Evolutionary conservation across 2,888 invertebrate species (phyloP).

Genomic region (Tenthredo distinguenda): DNA sequence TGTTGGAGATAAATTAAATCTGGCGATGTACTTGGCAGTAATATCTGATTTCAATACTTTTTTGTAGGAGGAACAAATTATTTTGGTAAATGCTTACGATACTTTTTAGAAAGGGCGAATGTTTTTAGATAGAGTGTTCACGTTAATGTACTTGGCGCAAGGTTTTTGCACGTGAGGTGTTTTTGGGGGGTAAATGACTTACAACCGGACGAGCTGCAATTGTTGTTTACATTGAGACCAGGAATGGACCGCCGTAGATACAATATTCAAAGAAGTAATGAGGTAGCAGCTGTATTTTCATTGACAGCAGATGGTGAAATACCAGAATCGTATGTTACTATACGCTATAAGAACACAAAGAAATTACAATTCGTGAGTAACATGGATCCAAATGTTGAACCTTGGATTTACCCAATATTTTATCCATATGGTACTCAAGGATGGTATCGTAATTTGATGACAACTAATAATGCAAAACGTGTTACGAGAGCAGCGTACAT

Average conservation of each 20-base stretch:
- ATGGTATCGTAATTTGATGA: too few species aligned
- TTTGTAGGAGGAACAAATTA: too few species aligned
- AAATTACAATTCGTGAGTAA: conserved; percentile 55
- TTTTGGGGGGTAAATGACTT: too few species aligned
- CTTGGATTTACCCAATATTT: conserved; percentile 61
- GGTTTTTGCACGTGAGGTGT: too few species aligned
- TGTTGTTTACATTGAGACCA: conserved; percentile 58
- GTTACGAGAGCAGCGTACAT: conserved; percentile 39
- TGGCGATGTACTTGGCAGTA: too few species aligned
- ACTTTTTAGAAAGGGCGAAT: too few species aligned
- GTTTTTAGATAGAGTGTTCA: too few species aligned
- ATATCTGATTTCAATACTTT: too few species aligned
- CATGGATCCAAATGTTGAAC: conserved; percentile 48
- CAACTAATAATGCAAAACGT: too few species aligned
- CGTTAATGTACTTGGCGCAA: too few species aligned
- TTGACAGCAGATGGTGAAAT: conserved; percentile 61
- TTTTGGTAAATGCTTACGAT: too few species aligned
- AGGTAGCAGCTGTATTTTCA: conserved; percentile 60
- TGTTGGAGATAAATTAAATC: too few species aligned
- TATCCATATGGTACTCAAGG: conserved; percentile 34
- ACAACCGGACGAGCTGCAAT: conserved; percentile 53
- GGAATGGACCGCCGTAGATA: conserved; percentile 58
- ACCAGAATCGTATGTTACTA: conserved; percentile 57
- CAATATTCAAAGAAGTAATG: conserved; percentile 59
- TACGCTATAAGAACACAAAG: conserved; percentile 57